These are phyloP conservation scores for Erinaceus europaeus DNA, from an alignment of 2,113 vertebrate genomes.

Conservation along the genomic window DNA sequence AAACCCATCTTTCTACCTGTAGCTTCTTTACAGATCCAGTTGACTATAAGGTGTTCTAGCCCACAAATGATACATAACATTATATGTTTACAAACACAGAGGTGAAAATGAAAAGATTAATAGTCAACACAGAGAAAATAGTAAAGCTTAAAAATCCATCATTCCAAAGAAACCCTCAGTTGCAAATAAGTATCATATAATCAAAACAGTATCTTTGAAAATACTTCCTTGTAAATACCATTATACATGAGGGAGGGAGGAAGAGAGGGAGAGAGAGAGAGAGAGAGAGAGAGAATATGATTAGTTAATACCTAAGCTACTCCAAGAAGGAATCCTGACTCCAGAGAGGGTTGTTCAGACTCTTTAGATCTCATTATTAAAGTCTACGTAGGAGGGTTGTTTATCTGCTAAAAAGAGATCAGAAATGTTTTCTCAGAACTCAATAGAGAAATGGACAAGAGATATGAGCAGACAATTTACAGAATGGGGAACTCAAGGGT, in stretches of 20 bases:
- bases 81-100: background rate
- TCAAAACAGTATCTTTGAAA: conserved; percentile 32
- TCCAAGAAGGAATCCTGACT: background rate
- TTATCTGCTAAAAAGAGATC: background rate
- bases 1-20: background rate
- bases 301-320: conserved; percentile 32
- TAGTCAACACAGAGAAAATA: background rate
- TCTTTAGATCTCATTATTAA: conserved; percentile 30
- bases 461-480: conserved; percentile 12
- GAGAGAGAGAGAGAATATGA: background rate
- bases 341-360: background rate
- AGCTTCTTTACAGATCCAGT: background rate
- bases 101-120: background rate
- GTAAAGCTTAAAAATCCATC: background rate
- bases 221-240: conserved; percentile 4
- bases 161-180: conserved; percentile 25
- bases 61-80: background rate
- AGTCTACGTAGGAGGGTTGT: conserved; percentile 13
- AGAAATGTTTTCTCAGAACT: background rate
- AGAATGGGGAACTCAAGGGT: background rate
- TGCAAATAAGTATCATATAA: conserved; percentile 39
- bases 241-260: background rate
- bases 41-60: background rate
- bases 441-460: conserved; percentile 5
- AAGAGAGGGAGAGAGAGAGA: background rate